These are phyloP conservation scores for Heliothis peltigera DNA, from an alignment of 2,888 invertebrate genomes.

Conservation along the genomic window DNA sequence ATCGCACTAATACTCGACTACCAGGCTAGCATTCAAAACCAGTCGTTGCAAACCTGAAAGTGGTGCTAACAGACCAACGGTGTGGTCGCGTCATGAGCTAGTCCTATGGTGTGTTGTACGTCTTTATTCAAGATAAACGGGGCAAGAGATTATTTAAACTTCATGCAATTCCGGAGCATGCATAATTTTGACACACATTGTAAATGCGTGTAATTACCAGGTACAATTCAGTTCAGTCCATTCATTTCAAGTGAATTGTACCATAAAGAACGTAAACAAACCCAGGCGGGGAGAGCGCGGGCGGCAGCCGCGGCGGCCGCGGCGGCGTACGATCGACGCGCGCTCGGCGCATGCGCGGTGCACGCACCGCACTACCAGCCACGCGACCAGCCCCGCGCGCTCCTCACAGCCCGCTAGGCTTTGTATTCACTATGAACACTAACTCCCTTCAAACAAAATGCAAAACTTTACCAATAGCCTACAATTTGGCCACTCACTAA, in stretches of 20 bases:
- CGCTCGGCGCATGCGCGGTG: conserved; percentile 40
- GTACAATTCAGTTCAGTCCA: not conserved
- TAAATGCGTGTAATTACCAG: not conserved
- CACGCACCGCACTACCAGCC: conserved; percentile 6
- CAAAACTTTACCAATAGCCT: conserved; percentile 1
- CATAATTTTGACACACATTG: not conserved
- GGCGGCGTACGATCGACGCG: conserved; percentile 28
- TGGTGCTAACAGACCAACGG: no score
- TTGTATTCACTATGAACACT: not conserved
- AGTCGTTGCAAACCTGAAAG: no score
- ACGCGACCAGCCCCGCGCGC: conserved; percentile 2
- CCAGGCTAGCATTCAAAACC: no score
- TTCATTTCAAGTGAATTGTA: not conserved
- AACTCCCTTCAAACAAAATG: conserved; percentile 22
- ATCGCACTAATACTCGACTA: no score
- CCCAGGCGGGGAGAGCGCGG: not conserved
- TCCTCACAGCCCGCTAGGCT: conserved; percentile 8
- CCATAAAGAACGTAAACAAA: not conserved
- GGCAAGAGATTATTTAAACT: no score
- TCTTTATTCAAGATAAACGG: no score
- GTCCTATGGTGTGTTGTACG: no score
- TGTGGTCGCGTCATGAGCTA: no score
- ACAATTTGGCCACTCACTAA: not conserved
- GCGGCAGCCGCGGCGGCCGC: conserved; percentile 21
- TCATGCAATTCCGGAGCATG: not conserved